phyloP scores from a whole-genome alignment of 2,113 vertebrate species.

The Etia nguti region DNA sequence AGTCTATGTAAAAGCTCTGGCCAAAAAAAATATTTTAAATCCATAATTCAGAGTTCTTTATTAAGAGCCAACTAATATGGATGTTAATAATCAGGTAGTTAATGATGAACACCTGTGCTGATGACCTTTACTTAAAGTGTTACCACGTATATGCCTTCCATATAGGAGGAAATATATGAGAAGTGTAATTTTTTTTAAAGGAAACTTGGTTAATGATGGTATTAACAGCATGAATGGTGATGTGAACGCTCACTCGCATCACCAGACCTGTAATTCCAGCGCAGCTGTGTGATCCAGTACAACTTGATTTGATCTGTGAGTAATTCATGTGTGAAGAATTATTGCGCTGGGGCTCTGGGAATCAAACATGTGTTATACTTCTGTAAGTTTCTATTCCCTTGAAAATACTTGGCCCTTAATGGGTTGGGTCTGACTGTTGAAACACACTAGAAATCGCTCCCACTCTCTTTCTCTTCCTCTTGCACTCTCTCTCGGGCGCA shows the following conservation, averaged over 20 bases:
- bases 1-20: neutral
- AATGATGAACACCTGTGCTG: neutral
- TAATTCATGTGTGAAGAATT: slow-evolving; percentile 48
- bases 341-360: slow-evolving; percentile 37
- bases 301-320: slow-evolving; percentile 43
- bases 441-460: slow-evolving; percentile 9
- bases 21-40: neutral
- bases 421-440: slow-evolving; percentile 18
- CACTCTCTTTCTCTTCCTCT: slow-evolving; percentile 8
- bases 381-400: slow-evolving; percentile 49
- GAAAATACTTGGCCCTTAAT: slow-evolving; percentile 32
- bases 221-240: neutral
- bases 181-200: neutral
- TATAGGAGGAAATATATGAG: neutral
- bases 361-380: slow-evolving; percentile 53
- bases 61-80: neutral
- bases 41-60: neutral
- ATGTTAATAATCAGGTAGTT: neutral
- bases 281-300: slow-evolving; percentile 23
- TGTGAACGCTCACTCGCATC: neutral
- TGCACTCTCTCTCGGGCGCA: neutral
- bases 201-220: neutral
- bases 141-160: neutral
- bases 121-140: neutral
- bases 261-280: neutral